A percentile compares a stretch with the other conserved stretches of the same genome.
Evolutionary conservation across 2,113 vertebrate genomes (phyloP).

Genomic region (Melierax canorus): DNA sequence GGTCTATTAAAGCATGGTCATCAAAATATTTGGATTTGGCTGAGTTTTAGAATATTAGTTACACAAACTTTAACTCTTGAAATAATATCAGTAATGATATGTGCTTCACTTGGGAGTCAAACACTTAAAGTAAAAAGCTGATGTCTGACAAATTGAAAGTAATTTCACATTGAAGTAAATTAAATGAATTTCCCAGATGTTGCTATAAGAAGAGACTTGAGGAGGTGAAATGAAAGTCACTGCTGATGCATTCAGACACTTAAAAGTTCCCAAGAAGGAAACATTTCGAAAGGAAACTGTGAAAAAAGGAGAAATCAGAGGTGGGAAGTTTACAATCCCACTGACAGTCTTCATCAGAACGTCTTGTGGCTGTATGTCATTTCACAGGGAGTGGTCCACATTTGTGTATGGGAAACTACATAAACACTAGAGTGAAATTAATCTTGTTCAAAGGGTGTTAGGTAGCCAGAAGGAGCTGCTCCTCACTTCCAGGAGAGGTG

Average conservation of each 20-base stretch:
- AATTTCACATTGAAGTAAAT: conserved; percentile 47
- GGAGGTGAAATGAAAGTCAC: conserved; percentile 20
- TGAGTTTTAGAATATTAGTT: not conserved
- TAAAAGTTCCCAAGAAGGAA: not conserved
- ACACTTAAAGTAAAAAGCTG: conserved; percentile 1
- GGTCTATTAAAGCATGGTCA: not conserved
- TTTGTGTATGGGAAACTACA: not conserved
- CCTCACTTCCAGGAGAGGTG: not conserved
- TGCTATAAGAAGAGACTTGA: not conserved
- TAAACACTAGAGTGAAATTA: not conserved
- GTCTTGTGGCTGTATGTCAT: not conserved
- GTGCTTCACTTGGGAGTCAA: not conserved
- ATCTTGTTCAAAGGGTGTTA: not conserved
- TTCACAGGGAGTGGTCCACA: not conserved
- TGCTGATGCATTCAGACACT: not conserved
- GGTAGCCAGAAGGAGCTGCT: not conserved
- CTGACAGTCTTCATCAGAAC: not conserved
- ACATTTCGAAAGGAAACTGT: not conserved
- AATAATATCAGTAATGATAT: conserved; percentile 9
- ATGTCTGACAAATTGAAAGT: conserved; percentile 21
- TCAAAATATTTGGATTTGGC: conserved; percentile 4
- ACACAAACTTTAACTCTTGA: conserved; percentile 6
- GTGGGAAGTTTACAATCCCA: not conserved
- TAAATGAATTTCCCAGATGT: conserved; percentile 23
- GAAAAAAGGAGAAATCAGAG: not conserved